Evolutionary conservation across 1,140 invertebrate genomes (phyloP), one percentile per base, ranked within the genome.

Genomic region (Drosophila kikkawai): DNA sequence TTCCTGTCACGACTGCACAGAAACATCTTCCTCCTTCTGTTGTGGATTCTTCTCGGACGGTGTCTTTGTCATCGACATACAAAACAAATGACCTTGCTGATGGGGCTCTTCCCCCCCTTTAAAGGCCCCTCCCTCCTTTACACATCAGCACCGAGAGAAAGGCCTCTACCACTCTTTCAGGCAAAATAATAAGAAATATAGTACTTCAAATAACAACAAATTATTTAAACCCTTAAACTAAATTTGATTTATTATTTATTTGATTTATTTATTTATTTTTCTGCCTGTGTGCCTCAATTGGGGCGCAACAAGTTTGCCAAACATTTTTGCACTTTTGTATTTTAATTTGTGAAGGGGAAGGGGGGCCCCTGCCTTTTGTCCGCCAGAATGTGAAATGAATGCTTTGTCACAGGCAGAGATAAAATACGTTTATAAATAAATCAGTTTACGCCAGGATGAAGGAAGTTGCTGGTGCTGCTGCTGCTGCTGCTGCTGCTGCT

Each of bases 381-480:
- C 56, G 47, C 42, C 75, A 69, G 75, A 86, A 82, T 86, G 58
- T 67, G 67, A 63, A 87, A 76, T 73, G 51, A 82, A 87, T 60
- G 56, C 80, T 76, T 71, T 85, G 82, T 76, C 63, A 69, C 56
- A 69, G 78, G 41, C 78, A 81, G 80, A 88, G 78, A 84, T 84
- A 88, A 88, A 88, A 73, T 80, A 79, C 68, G 84, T 88, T 84
- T 88, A 88, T 84, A 88, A 88, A 88, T 88, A 88, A 88, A 88
- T 88, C 84, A 88, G 82, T 79, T 82, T 82, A 61, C 37, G 50
- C 60, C 83, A 88, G 77, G 77, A 87, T 87, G 80, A 79, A 82
- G 64, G 71, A 79, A 80, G 82, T 80, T 59, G 37, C 58, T 76
- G 76, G 22, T 44, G 64, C 60, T 73, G 66, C 34, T 61, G 55